Conservation (phyloP, 2,888 invertebrate genomes). For the Lysandra coridon region DNA sequence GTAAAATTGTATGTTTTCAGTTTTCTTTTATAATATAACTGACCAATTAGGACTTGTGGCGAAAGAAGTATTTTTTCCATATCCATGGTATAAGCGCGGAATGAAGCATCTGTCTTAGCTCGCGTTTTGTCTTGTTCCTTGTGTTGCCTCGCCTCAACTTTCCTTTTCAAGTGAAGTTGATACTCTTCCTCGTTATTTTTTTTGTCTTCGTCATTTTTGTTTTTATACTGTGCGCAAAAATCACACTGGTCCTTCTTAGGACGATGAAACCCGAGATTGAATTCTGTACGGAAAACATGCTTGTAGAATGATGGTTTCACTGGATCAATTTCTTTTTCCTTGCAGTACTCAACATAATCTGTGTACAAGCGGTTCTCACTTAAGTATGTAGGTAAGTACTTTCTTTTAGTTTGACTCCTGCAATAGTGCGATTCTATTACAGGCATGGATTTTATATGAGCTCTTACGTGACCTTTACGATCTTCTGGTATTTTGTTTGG, state of each 20-base stretch:
- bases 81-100: too few relatives aligned
- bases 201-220: neutral
- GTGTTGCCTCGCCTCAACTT: neutral
- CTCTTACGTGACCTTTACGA: too few relatives aligned
- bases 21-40: too few relatives aligned
- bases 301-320: neutral
- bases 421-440: constrained; percentile 1
- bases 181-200: neutral
- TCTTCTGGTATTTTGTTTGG: too few relatives aligned
- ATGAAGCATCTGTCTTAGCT: constrained; percentile 1
- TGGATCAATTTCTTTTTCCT: too few relatives aligned
- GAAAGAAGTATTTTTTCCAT: too few relatives aligned
- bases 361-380: constrained; percentile 1
- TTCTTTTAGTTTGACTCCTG: constrained; percentile 1
- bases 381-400: constrained; percentile 1
- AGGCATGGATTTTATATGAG: neutral
- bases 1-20: too few relatives aligned
- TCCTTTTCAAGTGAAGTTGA: neutral
- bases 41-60: too few relatives aligned
- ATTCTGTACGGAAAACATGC: neutral
- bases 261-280: neutral
- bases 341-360: neutral
- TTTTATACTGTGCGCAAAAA: constrained; percentile 6
- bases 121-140: neutral
- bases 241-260: constrained; percentile 18